These are phyloP conservation scores for Cheilosia pagana DNA, from an alignment of 2,888 invertebrate genomes.

Conservation along the genomic window DNA sequence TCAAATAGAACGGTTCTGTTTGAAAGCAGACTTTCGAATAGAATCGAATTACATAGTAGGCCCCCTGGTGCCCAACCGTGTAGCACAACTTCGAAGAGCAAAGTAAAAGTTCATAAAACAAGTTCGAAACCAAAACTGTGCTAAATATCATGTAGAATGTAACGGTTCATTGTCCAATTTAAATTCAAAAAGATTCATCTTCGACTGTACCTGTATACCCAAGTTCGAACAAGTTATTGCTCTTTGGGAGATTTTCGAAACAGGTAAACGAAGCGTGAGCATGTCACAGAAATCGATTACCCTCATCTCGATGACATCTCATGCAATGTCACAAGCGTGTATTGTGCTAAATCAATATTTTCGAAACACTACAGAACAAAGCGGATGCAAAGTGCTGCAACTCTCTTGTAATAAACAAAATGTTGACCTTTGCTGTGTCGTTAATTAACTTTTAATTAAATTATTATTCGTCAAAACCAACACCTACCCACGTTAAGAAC, in stretches of 20 bases:
- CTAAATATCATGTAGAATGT: too few species aligned
- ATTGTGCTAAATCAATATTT: slow-evolving; percentile 68
- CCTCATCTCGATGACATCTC: slow-evolving; percentile 32
- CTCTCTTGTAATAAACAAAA: slow-evolving; percentile 36
- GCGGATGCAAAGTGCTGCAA: slow-evolving; percentile 33
- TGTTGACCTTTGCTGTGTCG: slow-evolving; percentile 29
- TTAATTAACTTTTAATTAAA: slow-evolving; percentile 49
- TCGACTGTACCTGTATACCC: background rate
- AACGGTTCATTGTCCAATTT: background rate
- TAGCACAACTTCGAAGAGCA: background rate
- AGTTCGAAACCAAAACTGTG: too few species aligned
- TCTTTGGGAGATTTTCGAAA: slow-evolving; percentile 35
- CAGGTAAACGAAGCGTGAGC: slow-evolving; percentile 4
- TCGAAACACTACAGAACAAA: slow-evolving; percentile 57
- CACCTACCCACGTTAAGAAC: background rate
- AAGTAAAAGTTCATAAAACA: too few species aligned
- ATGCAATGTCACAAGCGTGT: slow-evolving; percentile 17
- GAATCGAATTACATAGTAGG: too few species aligned
- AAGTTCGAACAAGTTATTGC: slow-evolving; percentile 27
- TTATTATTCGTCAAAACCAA: slow-evolving; percentile 7
- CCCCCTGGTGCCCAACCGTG: too few species aligned
- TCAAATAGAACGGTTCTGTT: too few species aligned
- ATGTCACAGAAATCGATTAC: slow-evolving; percentile 60
- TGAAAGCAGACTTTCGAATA: too few species aligned
- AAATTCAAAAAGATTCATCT: background rate